Evolutionary conservation across 2,113 vertebrate species (phyloP).

Genomic region (Lampris megalopsis): DNA sequence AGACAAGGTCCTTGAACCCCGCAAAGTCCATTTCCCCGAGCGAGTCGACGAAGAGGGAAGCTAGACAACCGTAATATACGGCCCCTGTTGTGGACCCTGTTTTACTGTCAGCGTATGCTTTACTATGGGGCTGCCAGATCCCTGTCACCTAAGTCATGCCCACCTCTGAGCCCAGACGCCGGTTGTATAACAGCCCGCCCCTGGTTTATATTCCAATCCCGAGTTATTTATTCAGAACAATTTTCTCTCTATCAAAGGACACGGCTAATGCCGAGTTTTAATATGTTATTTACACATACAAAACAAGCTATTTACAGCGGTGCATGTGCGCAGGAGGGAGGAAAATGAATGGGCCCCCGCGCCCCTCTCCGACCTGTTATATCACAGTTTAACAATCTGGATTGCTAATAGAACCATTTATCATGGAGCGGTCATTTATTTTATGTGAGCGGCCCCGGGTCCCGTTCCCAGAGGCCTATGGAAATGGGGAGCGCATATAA

Average conservation of each 20-base stretch:
- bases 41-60: slow-evolving; percentile 26
- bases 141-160: slow-evolving; percentile 94
- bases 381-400: slow-evolving; percentile 99
- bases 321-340: slow-evolving; percentile 79
- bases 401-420: slow-evolving; percentile 99
- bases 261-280: slow-evolving; percentile 95
- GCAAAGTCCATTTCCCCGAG: slow-evolving; percentile 42
- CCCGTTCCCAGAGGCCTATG: slow-evolving; percentile 88
- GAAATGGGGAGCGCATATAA: slow-evolving; percentile 82
- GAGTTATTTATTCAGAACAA: slow-evolving; percentile 96
- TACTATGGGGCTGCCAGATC: slow-evolving; percentile 85
- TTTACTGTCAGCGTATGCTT: slow-evolving; percentile 87
- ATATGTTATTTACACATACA: slow-evolving; percentile 99
- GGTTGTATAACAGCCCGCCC: slow-evolving; percentile 84
- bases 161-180: slow-evolving; percentile 86
- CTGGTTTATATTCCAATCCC: slow-evolving; percentile 92
- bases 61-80: slow-evolving; percentile 81
- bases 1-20: slow-evolving; percentile 78
- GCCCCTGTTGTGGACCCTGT: slow-evolving; percentile 77
- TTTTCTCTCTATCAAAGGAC: slow-evolving; percentile 94
- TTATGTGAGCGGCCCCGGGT: slow-evolving; percentile 86
- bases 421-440: slow-evolving; percentile 89
- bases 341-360: slow-evolving; percentile 90
- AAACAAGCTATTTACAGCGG: slow-evolving; percentile 94
- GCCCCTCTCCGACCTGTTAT: slow-evolving; percentile 89